phyloP scores from a whole-genome alignment of 2,797 vertebrate genomes.

The Aeoliscus strigatus region DNA sequence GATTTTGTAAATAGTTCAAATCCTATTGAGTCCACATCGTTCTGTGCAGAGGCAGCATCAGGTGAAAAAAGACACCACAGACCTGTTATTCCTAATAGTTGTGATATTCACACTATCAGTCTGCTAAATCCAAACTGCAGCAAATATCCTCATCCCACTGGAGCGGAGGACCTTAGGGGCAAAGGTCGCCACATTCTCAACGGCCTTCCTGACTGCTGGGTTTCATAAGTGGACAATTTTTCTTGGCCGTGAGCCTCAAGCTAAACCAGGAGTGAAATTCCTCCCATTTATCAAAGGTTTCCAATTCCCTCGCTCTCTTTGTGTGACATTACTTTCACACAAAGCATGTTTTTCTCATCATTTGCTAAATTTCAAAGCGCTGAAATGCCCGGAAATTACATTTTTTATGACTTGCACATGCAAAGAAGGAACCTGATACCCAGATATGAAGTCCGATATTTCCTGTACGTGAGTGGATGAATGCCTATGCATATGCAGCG shows the following conservation, averaged over 20 bases:
- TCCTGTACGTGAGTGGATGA: constrained; percentile 8
- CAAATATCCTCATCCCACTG: constrained; percentile 12
- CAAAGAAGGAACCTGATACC: constrained; percentile 27
- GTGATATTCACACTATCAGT: too few relatives aligned
- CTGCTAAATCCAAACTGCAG: too few relatives aligned
- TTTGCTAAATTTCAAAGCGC: constrained; percentile 23
- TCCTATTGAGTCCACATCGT: too few relatives aligned
- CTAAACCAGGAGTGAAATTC: constrained; percentile 17
- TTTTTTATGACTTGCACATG: constrained; percentile 21
- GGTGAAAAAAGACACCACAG: too few relatives aligned
- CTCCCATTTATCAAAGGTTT: constrained; percentile 7
- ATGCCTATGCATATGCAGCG: constrained; percentile 9
- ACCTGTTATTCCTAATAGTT: too few relatives aligned
- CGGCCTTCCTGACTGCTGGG: constrained; percentile 18
- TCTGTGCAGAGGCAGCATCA: too few relatives aligned
- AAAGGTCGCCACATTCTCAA: constrained; percentile 24
- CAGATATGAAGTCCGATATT: constrained; percentile 20
- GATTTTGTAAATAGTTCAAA: too few relatives aligned
- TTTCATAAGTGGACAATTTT: constrained; percentile 27
- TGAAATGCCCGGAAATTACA: too few relatives aligned
- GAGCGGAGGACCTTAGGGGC: constrained; percentile 3
- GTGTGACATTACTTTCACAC: constrained; percentile 1
- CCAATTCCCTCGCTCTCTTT: neutral
- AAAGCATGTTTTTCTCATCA: constrained; percentile 8
- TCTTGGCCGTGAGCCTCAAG: constrained; percentile 12